phyloP scores from a whole-genome alignment of 2,888 invertebrate genomes.

The Villa cingulata region DNA sequence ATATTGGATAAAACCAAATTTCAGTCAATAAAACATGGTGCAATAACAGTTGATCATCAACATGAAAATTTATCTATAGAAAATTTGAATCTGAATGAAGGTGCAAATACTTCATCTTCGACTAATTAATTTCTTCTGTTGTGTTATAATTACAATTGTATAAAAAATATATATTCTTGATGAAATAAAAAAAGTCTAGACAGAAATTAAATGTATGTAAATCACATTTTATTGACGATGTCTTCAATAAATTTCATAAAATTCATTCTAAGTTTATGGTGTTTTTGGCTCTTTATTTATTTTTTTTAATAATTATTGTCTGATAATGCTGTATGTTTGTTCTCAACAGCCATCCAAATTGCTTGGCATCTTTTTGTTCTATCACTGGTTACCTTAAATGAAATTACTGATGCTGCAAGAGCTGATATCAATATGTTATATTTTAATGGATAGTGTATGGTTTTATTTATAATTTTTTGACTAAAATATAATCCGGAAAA shows the following conservation, averaged over 20 bases:
- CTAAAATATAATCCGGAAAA: conserved; percentile 36
- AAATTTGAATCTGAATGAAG: too few relatives aligned
- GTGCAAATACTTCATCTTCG: too few relatives aligned
- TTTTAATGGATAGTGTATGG: conserved; percentile 28
- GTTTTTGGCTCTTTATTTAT: too few relatives aligned
- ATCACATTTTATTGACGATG: too few relatives aligned
- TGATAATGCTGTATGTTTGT: conserved; percentile 33
- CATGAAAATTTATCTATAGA: too few relatives aligned
- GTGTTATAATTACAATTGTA: too few relatives aligned
- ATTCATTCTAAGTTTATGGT: too few relatives aligned
- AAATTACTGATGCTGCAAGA: conserved; percentile 24
- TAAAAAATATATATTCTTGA: too few relatives aligned
- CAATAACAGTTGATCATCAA: conserved; percentile 24
- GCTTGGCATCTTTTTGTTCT: conserved; percentile 36
- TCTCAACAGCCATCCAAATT: conserved; percentile 37
- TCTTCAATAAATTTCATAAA: too few relatives aligned
- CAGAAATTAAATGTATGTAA: too few relatives aligned
- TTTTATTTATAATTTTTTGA: conserved; percentile 30
- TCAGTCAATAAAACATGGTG: conserved; percentile 33
- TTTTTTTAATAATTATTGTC: conserved; percentile 23
- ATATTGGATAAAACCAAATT: conserved; percentile 44
- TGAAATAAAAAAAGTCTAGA: too few relatives aligned
- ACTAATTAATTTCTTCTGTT: too few relatives aligned
- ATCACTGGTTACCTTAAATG: conserved; percentile 33
- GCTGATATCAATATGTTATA: conserved; percentile 32